phyloP scores from a whole-genome alignment of 1,140 invertebrate genomes.

The Tigriopus japonicus region DNA sequence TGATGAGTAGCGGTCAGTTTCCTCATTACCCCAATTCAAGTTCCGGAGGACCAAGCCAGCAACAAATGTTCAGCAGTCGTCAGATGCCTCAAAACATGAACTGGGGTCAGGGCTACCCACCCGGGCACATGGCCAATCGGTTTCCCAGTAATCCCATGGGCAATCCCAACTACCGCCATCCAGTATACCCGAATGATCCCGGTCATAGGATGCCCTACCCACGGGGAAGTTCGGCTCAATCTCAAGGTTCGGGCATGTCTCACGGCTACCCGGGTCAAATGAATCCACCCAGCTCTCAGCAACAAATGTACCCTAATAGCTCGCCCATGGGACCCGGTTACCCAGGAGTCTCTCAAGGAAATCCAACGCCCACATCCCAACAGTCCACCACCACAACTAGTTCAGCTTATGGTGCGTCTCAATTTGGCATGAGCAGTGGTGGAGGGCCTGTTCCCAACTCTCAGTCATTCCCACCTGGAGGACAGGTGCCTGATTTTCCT shows the following conservation, averaged over 20 bases:
- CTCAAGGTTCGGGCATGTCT: background rate
- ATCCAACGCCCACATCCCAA: background rate
- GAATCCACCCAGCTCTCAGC: background rate
- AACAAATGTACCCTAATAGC: background rate
- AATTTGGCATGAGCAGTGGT: no score
- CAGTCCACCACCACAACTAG: background rate
- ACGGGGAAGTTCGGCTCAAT: background rate
- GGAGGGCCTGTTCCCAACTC: background rate
- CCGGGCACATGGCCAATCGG: background rate
- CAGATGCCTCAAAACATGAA: background rate
- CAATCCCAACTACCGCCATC: background rate
- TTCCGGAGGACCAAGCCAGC: background rate
- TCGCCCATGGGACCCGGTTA: background rate
- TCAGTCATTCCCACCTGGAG: background rate
- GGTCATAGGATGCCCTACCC: background rate
- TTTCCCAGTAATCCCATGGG: background rate
- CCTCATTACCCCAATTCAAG: no score
- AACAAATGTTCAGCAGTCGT: background rate
- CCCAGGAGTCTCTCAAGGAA: background rate
- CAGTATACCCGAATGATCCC: no score
- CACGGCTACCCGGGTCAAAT: background rate
- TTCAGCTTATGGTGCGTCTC: background rate
- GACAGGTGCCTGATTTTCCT: conserved; percentile 2
- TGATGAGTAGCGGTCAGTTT: no score
- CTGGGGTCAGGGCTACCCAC: background rate